Percentiles rank a stretch among this genome's conserved stretches.
Conservation (phyloP, 2,888 invertebrate genomes). For the Drosophila barbarae region DNA sequence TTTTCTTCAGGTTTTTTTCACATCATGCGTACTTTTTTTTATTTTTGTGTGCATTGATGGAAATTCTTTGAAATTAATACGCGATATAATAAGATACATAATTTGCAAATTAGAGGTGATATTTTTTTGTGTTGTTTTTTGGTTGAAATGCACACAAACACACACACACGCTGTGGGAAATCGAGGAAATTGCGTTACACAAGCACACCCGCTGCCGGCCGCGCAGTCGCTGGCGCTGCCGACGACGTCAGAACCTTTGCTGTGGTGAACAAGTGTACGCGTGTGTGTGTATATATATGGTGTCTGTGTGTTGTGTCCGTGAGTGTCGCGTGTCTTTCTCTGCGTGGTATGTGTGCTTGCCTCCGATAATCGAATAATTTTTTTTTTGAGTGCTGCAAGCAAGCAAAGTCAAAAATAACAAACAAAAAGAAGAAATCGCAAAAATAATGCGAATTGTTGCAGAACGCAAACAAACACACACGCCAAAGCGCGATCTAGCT, state of each 20-base stretch:
- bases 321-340: slow-evolving; percentile 43
- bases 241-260: slow-evolving; percentile 21
- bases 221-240: slow-evolving; percentile 18
- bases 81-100: slow-evolving; percentile 2
- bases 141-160: slow-evolving; percentile 26
- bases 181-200: slow-evolving; percentile 66
- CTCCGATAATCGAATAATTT: slow-evolving; percentile 38
- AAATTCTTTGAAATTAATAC: slow-evolving; percentile 34
- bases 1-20: slow-evolving; percentile 19
- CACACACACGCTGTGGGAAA: slow-evolving; percentile 15
- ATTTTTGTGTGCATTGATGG: slow-evolving; percentile 24
- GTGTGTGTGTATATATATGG: slow-evolving; percentile 20
- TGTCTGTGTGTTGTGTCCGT: slow-evolving; percentile 33
- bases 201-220: slow-evolving; percentile 56
- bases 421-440: slow-evolving; percentile 14
- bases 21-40: slow-evolving; percentile 27
- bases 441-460: slow-evolving; percentile 39
- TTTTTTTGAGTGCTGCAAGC: slow-evolving; percentile 37
- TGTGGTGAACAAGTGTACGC: slow-evolving; percentile 44
- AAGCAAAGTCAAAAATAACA: slow-evolving; percentile 25
- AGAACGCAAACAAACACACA: slow-evolving; percentile 27
- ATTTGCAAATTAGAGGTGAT: slow-evolving; percentile 19
- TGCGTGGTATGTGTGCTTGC: slow-evolving; percentile 22
- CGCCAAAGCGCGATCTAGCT: slow-evolving; percentile 22
- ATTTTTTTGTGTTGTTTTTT: slow-evolving; percentile 16